A percentile compares a stretch with the other conserved stretches of the same genome.
phyloP scores from a whole-genome alignment of 2,113 vertebrate species.

The Carollia perspicillata region DNA sequence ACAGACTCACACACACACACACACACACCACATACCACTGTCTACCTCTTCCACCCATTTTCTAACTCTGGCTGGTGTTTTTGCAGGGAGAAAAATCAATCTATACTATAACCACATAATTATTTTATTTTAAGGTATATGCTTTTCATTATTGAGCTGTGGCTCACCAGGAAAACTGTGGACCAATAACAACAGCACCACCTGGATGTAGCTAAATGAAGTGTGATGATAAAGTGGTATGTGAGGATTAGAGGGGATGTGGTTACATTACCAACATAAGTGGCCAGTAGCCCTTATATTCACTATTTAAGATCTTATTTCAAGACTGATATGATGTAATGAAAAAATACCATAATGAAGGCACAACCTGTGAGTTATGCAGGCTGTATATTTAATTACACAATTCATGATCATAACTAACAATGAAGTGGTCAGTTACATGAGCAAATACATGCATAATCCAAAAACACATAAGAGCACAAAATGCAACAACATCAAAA shows the following conservation, averaged over 20 bases:
- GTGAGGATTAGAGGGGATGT: not conserved
- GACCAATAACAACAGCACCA: not conserved
- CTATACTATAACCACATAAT: not conserved
- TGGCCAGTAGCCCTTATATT: not conserved
- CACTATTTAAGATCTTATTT: not conserved
- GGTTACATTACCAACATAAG: not conserved
- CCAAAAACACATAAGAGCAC: not conserved
- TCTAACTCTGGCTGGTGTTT: not conserved
- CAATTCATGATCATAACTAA: not conserved
- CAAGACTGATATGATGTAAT: not conserved
- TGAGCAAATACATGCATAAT: not conserved
- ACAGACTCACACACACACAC: not conserved
- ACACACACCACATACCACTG: not conserved
- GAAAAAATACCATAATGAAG: not conserved
- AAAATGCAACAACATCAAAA: not conserved
- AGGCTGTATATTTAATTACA: not conserved
- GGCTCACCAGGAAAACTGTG: not conserved
- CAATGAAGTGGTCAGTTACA: not conserved
- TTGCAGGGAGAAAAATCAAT: not conserved
- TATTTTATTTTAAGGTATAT: not conserved
- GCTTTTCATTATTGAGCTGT: not conserved
- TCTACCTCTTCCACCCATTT: not conserved
- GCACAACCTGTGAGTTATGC: fast-evolving
- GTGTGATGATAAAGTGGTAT: not conserved
- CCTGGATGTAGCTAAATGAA: not conserved